Evolutionary conservation across 1,140 invertebrate species (phyloP).

Genomic region (Magallana angulata): DNA sequence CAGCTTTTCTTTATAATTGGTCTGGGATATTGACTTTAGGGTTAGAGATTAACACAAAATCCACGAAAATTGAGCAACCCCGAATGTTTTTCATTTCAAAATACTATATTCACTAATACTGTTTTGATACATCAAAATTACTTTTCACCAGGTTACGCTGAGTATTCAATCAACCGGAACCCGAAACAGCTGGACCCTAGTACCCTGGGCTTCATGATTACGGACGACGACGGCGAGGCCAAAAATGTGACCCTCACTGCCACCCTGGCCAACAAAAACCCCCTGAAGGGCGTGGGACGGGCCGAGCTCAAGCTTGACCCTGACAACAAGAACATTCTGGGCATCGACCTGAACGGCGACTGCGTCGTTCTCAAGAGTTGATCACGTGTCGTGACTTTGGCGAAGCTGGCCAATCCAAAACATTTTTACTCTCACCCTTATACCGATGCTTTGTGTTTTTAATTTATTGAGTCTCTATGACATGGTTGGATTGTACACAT

Average conservation of each 20-base stretch:
- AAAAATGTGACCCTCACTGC: neutral
- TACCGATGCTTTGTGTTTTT: too few species aligned
- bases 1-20: too few species aligned
- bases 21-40: too few species aligned
- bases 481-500: neutral
- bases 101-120: too few species aligned
- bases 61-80: too few species aligned
- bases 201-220: constrained; percentile 35
- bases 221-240: constrained; percentile 29
- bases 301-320: constrained; percentile 54
- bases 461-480: too few species aligned
- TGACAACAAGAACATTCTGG: constrained; percentile 43
- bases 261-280: constrained; percentile 50
- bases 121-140: too few species aligned
- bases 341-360: constrained; percentile 56
- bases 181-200: constrained; percentile 36
- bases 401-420: too few species aligned
- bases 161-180: constrained; percentile 46
- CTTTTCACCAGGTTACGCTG: constrained; percentile 11
- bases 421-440: too few species aligned
- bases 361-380: constrained; percentile 48
- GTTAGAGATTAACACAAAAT: too few species aligned
- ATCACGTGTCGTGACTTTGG: constrained; percentile 12
- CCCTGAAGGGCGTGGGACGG: constrained; percentile 46
- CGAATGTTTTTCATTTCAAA: too few species aligned